These are phyloP conservation scores for Myiotriccus ornatus DNA, from an alignment of 2,797 vertebrate species.

Conservation along the genomic window DNA sequence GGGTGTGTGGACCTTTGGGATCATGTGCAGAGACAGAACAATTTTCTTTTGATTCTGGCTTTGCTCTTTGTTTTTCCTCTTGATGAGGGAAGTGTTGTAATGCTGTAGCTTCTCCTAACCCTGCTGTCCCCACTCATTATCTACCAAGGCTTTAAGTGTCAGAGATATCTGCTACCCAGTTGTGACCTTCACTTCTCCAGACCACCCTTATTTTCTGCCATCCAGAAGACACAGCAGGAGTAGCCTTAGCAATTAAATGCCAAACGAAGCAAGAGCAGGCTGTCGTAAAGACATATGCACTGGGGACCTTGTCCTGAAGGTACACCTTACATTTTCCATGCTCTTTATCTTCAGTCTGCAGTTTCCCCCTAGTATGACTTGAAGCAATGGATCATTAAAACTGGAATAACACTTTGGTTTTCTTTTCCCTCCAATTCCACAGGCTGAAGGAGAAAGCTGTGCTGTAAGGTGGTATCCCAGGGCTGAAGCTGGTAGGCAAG, in stretches of 20 bases:
- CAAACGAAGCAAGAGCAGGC: not conserved
- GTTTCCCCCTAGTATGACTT: not conserved
- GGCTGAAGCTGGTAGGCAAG: not conserved
- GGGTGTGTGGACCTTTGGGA: not conserved
- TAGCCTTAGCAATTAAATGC: not conserved
- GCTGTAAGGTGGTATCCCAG: not conserved
- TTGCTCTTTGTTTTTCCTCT: not conserved
- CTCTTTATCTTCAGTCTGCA: not conserved
- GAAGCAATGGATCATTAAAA: not conserved
- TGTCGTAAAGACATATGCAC: not conserved
- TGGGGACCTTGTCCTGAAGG: not conserved
- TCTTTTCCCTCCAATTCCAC: not conserved
- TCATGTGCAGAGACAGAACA: not conserved
- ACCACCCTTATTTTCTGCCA: not conserved
- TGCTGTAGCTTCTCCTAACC: not conserved
- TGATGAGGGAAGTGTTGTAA: not conserved
- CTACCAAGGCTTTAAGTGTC: not conserved
- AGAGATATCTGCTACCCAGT: not conserved
- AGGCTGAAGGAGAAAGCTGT: not conserved
- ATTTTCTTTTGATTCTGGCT: not conserved
- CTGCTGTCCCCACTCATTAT: not conserved
- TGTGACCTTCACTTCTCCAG: not conserved
- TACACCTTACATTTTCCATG: not conserved
- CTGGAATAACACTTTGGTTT: not conserved
- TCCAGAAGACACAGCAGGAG: not conserved